Conservation (phyloP, 1,140 invertebrate genomes). For the Aleiodes sp. region DNA sequence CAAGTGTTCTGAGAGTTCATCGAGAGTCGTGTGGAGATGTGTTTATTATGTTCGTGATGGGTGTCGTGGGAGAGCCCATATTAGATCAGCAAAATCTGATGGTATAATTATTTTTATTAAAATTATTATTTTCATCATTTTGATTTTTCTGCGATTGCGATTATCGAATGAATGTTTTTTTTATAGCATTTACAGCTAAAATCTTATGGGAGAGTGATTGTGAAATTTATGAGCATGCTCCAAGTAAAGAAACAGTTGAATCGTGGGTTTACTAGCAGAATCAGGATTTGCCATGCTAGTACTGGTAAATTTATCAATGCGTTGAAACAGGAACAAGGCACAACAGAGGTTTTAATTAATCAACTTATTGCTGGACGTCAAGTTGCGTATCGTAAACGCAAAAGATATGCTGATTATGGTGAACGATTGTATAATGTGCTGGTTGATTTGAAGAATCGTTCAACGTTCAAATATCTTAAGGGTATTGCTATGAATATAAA, state of each 20-base stretch:
- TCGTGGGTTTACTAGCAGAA: neutral
- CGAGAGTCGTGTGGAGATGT: neutral
- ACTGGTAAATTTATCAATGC: neutral
- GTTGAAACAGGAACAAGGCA: neutral
- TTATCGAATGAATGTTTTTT: too few species aligned
- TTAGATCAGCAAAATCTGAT: neutral
- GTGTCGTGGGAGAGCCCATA: neutral
- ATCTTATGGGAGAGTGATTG: too few species aligned
- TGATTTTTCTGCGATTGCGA: too few species aligned
- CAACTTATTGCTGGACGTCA: neutral
- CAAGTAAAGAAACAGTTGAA: slow-evolving; percentile 5
- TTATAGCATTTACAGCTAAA: too few species aligned
- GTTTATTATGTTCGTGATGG: neutral
- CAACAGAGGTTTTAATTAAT: neutral
- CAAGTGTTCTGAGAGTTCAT: neutral
- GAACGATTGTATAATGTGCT: neutral
- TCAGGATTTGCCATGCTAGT: neutral
- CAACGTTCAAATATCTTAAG: neutral
- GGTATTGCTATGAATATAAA: neutral
- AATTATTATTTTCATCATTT: too few species aligned
- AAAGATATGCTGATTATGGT: neutral
- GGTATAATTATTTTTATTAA: neutral
- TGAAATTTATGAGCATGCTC: too few species aligned
- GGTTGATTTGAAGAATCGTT: neutral
- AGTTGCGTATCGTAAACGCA: neutral